These are phyloP conservation scores for Danio aesculapii DNA, from an alignment of 2,797 vertebrate genomes.

Conservation along the genomic window DNA sequence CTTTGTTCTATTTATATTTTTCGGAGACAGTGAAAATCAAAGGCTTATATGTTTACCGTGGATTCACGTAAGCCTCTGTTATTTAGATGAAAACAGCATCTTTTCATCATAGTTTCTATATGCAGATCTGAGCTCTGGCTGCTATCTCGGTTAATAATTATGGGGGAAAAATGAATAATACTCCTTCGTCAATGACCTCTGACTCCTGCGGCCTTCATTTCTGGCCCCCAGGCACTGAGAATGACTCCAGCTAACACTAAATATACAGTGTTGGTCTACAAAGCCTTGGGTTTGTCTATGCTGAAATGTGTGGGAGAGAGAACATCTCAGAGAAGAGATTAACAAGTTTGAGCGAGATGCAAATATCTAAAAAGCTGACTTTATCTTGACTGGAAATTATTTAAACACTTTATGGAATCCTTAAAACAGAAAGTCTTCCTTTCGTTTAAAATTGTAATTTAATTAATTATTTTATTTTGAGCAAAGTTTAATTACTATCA, in stretches of 20 bases:
- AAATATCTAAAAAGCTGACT: constrained; percentile 29
- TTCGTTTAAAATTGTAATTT: too few relatives aligned
- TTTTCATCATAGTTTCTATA: constrained; percentile 27
- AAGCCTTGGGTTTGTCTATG: constrained; percentile 14
- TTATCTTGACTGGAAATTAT: not conserved
- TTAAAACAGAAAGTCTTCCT: too few relatives aligned
- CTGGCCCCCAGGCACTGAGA: constrained; percentile 36
- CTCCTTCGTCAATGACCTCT: constrained; percentile 46
- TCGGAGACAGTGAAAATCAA: constrained; percentile 9
- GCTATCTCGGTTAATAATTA: constrained; percentile 41
- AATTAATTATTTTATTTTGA: too few relatives aligned
- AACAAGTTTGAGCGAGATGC: constrained; percentile 22
- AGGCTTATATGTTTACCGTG: constrained; percentile 8
- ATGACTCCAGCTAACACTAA: constrained; percentile 22
- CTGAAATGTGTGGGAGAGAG: constrained; percentile 36
- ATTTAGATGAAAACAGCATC: constrained; percentile 7
- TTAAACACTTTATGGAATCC: too few relatives aligned
- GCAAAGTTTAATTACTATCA: too few relatives aligned
- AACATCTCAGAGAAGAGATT: constrained; percentile 2
- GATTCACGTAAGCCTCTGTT: constrained; percentile 6
- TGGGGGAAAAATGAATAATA: constrained; percentile 28
- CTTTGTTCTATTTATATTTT: not conserved
- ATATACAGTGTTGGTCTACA: constrained; percentile 25
- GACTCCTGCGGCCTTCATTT: constrained; percentile 42
- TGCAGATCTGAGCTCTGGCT: constrained; percentile 25